Conservation (phyloP, 2,888 invertebrate genomes). For the Lepetodrilus schrolli region DNA sequence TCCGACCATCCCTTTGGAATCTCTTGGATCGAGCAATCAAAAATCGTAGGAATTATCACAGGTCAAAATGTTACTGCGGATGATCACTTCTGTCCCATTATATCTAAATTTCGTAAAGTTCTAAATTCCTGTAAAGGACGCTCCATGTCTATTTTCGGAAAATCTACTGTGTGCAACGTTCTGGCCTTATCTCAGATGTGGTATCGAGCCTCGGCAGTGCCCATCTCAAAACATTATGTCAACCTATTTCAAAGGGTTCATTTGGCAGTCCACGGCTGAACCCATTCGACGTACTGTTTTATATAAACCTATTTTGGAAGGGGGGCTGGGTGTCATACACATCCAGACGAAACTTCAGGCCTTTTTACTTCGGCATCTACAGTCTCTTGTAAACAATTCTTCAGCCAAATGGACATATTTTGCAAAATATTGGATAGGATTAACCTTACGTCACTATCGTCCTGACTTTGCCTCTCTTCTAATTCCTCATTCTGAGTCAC, state of each 20-base stretch:
- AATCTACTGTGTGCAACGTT: conserved; percentile 23
- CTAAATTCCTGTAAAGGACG: conserved; percentile 31
- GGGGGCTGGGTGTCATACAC: conserved; percentile 24
- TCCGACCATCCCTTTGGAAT: conserved; percentile 30
- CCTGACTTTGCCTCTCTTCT: conserved; percentile 23
- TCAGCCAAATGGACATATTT: conserved; percentile 30
- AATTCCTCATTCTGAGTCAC: conserved; percentile 29
- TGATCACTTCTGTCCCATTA: conserved; percentile 37
- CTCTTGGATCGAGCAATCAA: conserved; percentile 40
- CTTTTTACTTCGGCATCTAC: conserved; percentile 19
- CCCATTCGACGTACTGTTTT: conserved; percentile 3
- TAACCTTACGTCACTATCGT: not conserved
- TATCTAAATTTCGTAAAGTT: conserved; percentile 33
- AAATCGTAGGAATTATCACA: conserved; percentile 41
- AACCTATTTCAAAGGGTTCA: not conserved
- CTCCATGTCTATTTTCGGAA: conserved; percentile 32
- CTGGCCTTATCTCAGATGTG: not conserved
- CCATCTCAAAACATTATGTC: conserved; percentile 6
- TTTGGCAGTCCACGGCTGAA: too few relatives aligned
- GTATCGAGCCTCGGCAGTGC: conserved; percentile 4
- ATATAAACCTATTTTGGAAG: not conserved
- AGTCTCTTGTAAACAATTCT: conserved; percentile 26
- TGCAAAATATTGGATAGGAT: conserved; percentile 38
- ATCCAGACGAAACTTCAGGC: not conserved
- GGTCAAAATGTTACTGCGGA: conserved; percentile 36